phyloP scores from a whole-genome alignment of 2,888 invertebrate species.

The Apocheima hispidaria region DNA sequence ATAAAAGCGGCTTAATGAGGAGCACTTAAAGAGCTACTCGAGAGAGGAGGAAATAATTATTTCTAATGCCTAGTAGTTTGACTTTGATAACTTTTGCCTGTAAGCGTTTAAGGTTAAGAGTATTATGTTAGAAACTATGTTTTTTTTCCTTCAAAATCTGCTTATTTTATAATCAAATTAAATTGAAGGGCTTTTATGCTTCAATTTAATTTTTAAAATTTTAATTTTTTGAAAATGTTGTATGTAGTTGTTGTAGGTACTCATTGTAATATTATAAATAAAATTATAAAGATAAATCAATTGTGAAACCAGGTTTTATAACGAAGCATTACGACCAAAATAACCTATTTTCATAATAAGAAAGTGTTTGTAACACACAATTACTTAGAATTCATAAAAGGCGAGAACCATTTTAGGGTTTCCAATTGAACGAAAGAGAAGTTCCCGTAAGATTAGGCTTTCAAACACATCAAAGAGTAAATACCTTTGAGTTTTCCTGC shows the following conservation, averaged over 20 bases:
- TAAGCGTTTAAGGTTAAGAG: background rate
- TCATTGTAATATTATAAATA: background rate
- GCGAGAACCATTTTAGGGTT: background rate
- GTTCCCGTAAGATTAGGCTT: background rate
- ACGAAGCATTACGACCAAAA: background rate
- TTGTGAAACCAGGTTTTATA: background rate
- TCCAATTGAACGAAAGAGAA: conserved; percentile 5
- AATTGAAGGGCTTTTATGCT: too few species aligned
- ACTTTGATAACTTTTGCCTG: background rate
- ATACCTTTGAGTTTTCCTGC: conserved; percentile 24
- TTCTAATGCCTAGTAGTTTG: background rate
- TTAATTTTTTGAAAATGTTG: too few species aligned
- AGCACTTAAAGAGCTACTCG: background rate
- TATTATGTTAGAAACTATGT: too few species aligned
- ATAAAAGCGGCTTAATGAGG: conserved; percentile 2
- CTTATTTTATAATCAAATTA: too few species aligned
- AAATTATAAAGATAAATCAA: background rate
- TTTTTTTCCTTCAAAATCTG: too few species aligned
- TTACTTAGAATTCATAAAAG: background rate
- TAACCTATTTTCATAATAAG: background rate
- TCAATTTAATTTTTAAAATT: too few species aligned
- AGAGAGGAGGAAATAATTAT: background rate
- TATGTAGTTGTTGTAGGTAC: too few species aligned
- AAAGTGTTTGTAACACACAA: background rate
- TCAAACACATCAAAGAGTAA: conserved; percentile 28